phyloP scores from a whole-genome alignment of 2,888 invertebrate genomes.

The Eupithecia pulchellata region DNA sequence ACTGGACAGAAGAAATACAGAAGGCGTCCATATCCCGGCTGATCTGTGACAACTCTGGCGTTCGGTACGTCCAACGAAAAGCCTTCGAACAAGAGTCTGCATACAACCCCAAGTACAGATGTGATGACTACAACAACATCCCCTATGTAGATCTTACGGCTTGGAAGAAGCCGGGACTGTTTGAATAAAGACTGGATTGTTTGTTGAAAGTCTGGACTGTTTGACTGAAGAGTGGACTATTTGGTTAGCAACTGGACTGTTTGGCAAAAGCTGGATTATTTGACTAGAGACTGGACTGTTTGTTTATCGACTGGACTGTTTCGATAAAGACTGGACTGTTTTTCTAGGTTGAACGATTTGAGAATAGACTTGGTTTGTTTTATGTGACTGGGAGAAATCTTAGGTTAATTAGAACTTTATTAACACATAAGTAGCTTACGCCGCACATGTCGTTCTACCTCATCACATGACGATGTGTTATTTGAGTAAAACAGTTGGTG shows the following conservation, averaged over 20 bases:
- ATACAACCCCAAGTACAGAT: conserved; percentile 68
- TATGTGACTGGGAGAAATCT: not conserved
- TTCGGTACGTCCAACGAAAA: conserved; percentile 87
- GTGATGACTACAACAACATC: conserved; percentile 71
- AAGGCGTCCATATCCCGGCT: conserved; percentile 91
- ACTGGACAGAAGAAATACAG: conserved; percentile 90
- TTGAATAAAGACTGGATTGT: conserved; percentile 47
- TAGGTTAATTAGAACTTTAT: not conserved
- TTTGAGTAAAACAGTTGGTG: not conserved
- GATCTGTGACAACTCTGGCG: conserved; percentile 91
- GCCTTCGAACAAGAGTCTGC: conserved; percentile 88
- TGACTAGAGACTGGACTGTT: not conserved
- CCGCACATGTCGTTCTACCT: too few relatives aligned
- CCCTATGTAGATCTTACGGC: conserved; percentile 76
- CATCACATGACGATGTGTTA: too few relatives aligned
- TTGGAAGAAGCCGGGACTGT: conserved; percentile 74
- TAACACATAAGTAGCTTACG: too few relatives aligned
- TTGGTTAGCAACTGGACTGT: not conserved
- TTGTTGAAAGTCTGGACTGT: not conserved
- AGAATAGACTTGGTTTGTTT: not conserved
- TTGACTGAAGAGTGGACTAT: not conserved
- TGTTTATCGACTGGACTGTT: not conserved
- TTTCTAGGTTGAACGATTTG: too few relatives aligned
- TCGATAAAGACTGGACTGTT: too few relatives aligned
- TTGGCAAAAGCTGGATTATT: too few relatives aligned